A percentile compares a stretch with the other conserved stretches of the same genome.
Conservation (phyloP, 2,797 vertebrate genomes). For the Lacerta agilis region DNA sequence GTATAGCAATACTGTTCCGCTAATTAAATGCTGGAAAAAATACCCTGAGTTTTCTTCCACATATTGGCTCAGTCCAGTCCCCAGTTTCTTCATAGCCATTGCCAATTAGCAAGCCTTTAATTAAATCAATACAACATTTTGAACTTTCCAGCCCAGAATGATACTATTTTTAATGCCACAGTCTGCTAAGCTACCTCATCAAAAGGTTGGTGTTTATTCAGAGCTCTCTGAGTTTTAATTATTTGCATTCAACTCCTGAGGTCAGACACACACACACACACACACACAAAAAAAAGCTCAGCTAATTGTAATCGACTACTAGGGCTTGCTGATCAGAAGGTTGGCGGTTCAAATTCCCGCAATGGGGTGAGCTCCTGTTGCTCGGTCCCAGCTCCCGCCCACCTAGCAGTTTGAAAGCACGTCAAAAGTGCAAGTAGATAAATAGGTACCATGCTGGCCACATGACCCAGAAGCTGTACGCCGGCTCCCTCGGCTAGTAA, state of each 20-base stretch:
- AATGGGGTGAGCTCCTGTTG: too few species aligned
- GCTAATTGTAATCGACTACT: constrained; percentile 45
- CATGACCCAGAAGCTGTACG: too few species aligned
- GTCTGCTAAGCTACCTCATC: constrained; percentile 36
- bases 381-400: too few species aligned
- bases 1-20: background rate
- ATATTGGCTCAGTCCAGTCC: accelerated
- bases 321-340: too few species aligned
- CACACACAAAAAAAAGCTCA: constrained; percentile 38
- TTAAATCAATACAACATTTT: background rate
- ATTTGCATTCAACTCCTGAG: constrained; percentile 43
- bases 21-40: background rate
- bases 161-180: constrained; percentile 42
- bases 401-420: too few species aligned
- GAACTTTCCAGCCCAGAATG: constrained; percentile 40
- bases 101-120: constrained; percentile 35
- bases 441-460: too few species aligned
- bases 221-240: constrained; percentile 56
- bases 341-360: too few species aligned
- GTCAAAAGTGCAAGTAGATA: too few species aligned
- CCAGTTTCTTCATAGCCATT: accelerated
- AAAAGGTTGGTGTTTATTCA: constrained; percentile 42
- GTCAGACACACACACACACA: constrained; percentile 1
- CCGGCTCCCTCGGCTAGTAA: too few species aligned
- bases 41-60: background rate